Evolutionary conservation across 1,140 invertebrate species (phyloP), one percentile per base, ranked within the genome.

Genomic region (Heliconius hermathena): DNA sequence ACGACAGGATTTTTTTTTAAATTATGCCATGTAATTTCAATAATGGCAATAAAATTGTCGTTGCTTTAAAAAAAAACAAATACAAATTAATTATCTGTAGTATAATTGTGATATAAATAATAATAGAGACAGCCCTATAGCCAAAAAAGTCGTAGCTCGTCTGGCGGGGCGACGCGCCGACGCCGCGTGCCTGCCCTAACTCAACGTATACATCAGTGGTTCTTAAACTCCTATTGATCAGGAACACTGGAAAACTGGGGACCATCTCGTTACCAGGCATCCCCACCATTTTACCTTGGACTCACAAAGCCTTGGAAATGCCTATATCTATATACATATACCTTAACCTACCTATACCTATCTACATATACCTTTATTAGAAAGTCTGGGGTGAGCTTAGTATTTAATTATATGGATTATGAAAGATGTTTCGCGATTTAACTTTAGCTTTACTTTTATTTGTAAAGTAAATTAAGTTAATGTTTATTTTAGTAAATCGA

Each of bases 181-280:
- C 89, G 89, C 90, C 84, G 85, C 87, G 87, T 91, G 90, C 91
- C 91, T 93, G 90, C 88, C 91, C 91, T 93, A 90, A 92, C 89
- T 86, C 91, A 93, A 93, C 88, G 82, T 85, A 90, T 82, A 80
- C 78, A 77, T 77, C 79, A 77, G 81, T 84, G 78, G 57, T 84
- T 79, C 76, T 79, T 78, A 83, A 83, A 70, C 80, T 82, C 77
- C 76, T 83, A 81, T 81, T 75, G 80, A 78, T 78, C 74, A 77
- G 71, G 79, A 75, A 76, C 46, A 74, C 52, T 74, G 57, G 76
- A 74, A 81, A 79, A 79, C 74, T 76, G 73, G 79, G 74, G 79
- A 41, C 76, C 81, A 74, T 79, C 38, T 52, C 71, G 81, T 79
- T 74, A 79, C 78, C 41, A 82, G 52, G 54, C 73, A 73, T 41